phyloP scores from a whole-genome alignment of 2,113 vertebrate genomes.

The Menidia beryllina region DNA sequence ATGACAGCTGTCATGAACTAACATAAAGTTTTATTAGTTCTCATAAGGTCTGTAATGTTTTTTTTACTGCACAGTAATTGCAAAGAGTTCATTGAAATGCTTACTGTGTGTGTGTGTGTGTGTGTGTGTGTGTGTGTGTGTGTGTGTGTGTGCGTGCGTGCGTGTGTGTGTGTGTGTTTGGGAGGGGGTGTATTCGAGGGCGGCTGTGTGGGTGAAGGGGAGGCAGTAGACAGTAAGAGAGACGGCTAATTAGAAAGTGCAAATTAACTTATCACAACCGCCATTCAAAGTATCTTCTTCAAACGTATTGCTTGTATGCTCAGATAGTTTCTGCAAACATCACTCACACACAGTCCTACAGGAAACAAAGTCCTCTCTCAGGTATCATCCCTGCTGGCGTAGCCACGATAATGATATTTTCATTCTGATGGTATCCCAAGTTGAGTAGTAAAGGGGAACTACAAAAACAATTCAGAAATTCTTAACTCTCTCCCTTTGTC shows the following conservation, averaged over 20 bases:
- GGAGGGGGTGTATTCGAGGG: not conserved
- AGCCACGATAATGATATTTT: constrained; percentile 65
- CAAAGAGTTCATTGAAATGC: constrained; percentile 57
- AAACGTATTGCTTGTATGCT: constrained; percentile 57
- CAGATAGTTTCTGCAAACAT: constrained; percentile 65
- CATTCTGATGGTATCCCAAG: constrained; percentile 53
- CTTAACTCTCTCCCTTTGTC: too few relatives aligned
- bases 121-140: too few relatives aligned
- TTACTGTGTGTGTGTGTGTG: constrained; percentile 6
- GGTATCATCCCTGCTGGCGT: constrained; percentile 52
- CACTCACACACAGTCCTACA: constrained; percentile 55
- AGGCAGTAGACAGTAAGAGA: constrained; percentile 33
- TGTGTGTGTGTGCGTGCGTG: too few relatives aligned
- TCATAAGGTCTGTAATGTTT: constrained; percentile 39
- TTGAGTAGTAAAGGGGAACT: not conserved
- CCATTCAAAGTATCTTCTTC: constrained; percentile 65
- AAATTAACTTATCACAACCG: constrained; percentile 80
- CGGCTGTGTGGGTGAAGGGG: constrained; percentile 11
- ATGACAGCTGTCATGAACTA: too few relatives aligned
- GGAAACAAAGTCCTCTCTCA: constrained; percentile 58
- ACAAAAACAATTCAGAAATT: too few relatives aligned
- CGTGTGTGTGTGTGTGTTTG: not conserved
- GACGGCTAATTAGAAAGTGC: constrained; percentile 84
- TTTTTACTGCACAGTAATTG: constrained; percentile 60
- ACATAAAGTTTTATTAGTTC: too few relatives aligned